These are phyloP conservation scores for Melanargia galathea DNA, from an alignment of 2,888 invertebrate species.

Conservation along the genomic window DNA sequence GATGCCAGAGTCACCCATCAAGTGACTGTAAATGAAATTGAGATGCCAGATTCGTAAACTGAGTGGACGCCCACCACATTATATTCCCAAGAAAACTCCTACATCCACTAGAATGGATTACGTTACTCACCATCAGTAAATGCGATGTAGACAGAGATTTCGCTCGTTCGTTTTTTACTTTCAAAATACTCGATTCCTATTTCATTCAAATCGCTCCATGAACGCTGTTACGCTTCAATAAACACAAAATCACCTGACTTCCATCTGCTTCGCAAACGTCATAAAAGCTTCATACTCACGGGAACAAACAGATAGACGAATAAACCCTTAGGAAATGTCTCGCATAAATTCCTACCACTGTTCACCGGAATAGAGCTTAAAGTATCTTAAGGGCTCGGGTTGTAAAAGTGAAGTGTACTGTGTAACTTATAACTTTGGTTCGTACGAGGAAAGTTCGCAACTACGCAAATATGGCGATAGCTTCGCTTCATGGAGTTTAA, in stretches of 20 bases:
- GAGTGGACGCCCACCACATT: too few relatives aligned
- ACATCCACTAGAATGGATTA: too few relatives aligned
- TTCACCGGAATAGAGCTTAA: not conserved
- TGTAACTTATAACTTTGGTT: not conserved
- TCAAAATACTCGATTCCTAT: too few relatives aligned
- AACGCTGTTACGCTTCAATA: not conserved
- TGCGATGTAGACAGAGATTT: too few relatives aligned
- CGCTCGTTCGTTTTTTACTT: too few relatives aligned
- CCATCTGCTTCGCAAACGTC: not conserved
- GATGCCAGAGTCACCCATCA: too few relatives aligned
- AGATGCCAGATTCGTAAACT: too few relatives aligned
- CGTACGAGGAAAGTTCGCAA: not conserved
- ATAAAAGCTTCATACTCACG: not conserved
- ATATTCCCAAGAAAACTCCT: too few relatives aligned
- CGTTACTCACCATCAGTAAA: too few relatives aligned
- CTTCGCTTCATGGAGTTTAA: not conserved
- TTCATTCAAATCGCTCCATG: too few relatives aligned
- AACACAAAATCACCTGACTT: not conserved
- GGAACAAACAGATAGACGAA: not conserved
- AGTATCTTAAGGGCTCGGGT: not conserved
- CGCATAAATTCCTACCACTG: conserved; percentile 7
- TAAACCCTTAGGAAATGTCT: conserved; percentile 6
- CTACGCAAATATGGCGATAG: not conserved
- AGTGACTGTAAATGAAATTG: too few relatives aligned
- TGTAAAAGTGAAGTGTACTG: conserved; percentile 1